Evolutionary conservation across 2,888 invertebrate genomes (phyloP).

Genomic region (Andrena hattorfiana): DNA sequence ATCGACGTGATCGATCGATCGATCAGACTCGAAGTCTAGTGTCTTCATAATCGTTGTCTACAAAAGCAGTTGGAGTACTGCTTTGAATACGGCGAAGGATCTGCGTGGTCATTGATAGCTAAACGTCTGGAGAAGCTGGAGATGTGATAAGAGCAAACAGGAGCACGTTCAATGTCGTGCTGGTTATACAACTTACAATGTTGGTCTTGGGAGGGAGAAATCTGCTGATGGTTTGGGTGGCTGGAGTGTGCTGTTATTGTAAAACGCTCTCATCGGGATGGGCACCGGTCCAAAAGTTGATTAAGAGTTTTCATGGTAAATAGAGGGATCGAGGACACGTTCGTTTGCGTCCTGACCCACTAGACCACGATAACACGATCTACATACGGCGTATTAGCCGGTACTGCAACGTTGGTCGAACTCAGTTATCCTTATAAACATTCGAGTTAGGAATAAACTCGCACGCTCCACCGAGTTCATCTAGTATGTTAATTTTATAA

Average conservation of each 20-base stretch:
- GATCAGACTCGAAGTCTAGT: too few relatives aligned
- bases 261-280: conserved; percentile 55
- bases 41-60: too few relatives aligned
- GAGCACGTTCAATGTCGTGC: not conserved
- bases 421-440: conserved; percentile 20
- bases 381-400: conserved; percentile 41
- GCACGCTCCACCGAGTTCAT: not conserved
- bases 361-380: conserved; percentile 49
- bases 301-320: conserved; percentile 61
- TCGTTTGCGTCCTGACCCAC: conserved; percentile 60
- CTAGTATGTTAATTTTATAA: not conserved
- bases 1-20: too few relatives aligned
- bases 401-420: conserved; percentile 12
- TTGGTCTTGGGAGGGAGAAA: conserved; percentile 11
- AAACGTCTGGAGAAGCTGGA: not conserved
- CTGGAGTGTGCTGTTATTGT: conserved; percentile 40
- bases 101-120: not conserved
- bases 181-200: conserved; percentile 13
- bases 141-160: not conserved
- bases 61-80: too few relatives aligned
- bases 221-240: conserved; percentile 40
- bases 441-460: conserved; percentile 1
- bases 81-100: too few relatives aligned
- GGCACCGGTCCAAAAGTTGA: conserved; percentile 63
- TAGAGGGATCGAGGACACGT: conserved; percentile 60